phyloP scores from a whole-genome alignment of 2,113 vertebrate species.

The Prolemur simus region DNA sequence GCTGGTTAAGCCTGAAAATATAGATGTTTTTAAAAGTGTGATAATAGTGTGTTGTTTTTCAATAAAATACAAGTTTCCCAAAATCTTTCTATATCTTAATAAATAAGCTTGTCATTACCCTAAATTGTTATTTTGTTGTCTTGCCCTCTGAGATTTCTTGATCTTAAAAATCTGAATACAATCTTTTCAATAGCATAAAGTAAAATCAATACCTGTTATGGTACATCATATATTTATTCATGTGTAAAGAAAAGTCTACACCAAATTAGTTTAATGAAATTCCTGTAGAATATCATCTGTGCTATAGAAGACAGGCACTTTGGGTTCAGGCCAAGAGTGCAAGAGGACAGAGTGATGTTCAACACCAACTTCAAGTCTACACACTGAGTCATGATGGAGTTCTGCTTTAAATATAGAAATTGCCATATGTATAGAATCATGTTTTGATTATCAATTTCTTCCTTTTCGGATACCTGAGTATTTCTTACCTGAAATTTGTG shows the following conservation, averaged over 20 bases:
- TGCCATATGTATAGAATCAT: not conserved
- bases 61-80: not conserved
- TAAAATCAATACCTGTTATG: constrained; percentile 35
- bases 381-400: not conserved
- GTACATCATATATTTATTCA: constrained; percentile 16
- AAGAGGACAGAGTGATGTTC: not conserved
- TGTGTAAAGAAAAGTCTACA: constrained; percentile 26
- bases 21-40: not conserved
- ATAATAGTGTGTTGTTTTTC: not conserved
- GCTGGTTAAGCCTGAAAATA: not conserved
- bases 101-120: not conserved
- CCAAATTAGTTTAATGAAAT: not conserved
- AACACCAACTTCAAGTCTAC: not conserved
- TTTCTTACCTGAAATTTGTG: not conserved
- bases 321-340: not conserved
- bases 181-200: not conserved
- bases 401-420: constrained; percentile 40
- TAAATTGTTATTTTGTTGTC: constrained; percentile 9
- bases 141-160: not conserved
- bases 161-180: constrained; percentile 1
- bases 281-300: not conserved
- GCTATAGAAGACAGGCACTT: not conserved
- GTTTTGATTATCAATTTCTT: not conserved
- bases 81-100: constrained; percentile 42
- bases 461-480: not conserved